phyloP scores from a whole-genome alignment of 1,140 invertebrate species.

The Wiebesia pumilae region DNA sequence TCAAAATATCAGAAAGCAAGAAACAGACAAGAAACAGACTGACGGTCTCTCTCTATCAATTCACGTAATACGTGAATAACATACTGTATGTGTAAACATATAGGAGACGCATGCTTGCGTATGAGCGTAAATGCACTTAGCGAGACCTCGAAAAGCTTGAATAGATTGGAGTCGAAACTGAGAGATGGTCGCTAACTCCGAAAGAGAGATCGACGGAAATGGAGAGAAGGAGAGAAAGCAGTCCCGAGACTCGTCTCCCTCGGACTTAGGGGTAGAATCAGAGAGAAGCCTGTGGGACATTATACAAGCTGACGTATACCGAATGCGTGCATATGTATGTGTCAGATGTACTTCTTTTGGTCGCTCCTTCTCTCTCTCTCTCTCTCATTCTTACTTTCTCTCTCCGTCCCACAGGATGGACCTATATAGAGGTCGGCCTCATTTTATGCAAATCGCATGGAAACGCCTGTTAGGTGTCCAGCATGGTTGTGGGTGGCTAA shows the following conservation, averaged over 20 bases:
- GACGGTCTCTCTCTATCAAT: neutral
- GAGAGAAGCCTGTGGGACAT: slow-evolving; percentile 32
- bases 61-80: neutral
- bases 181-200: neutral
- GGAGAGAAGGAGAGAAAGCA: neutral
- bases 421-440: slow-evolving; percentile 45
- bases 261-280: neutral
- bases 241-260: slow-evolving; percentile 18
- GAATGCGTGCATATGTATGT: slow-evolving; percentile 50
- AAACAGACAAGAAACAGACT: neutral
- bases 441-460: slow-evolving; percentile 64
- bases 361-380: neutral
- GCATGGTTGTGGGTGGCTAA: slow-evolving; percentile 18
- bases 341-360: slow-evolving; percentile 18
- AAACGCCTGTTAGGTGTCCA: slow-evolving; percentile 61
- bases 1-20: neutral
- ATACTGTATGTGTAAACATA: neutral
- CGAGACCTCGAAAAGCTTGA: neutral
- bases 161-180: neutral
- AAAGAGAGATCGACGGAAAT: neutral
- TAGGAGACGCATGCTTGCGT: neutral
- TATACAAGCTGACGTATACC: slow-evolving; percentile 41
- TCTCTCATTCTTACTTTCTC: neutral
- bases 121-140: neutral
- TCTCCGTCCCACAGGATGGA: neutral